Evolutionary conservation across 37 sponge, comb jelly and placozoan species (phyloP).

Genomic region (Chondrilla cf. caribensis): DNA sequence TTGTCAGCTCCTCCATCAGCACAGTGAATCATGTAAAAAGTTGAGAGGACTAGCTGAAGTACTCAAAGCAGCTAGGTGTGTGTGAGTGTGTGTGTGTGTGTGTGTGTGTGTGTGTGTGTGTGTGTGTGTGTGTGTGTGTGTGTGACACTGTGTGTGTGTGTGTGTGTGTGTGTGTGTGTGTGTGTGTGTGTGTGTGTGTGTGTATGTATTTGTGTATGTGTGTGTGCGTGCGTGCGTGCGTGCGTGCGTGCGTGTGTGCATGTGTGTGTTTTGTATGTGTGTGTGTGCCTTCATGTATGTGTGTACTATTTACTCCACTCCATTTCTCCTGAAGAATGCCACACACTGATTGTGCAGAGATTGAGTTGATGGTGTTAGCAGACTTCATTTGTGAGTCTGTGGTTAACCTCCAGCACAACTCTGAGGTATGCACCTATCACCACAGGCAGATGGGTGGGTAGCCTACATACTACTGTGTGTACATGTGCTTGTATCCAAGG

Average conservation of each 20-base stretch:
- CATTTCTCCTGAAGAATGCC: conserved; percentile 6
- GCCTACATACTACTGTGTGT: too few relatives aligned
- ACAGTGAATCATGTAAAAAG: conserved; percentile 11
- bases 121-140: too few relatives aligned
- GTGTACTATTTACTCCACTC: too few relatives aligned
- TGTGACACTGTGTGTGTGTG: too few relatives aligned
- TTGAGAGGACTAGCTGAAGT: conserved; percentile 9
- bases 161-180: neutral
- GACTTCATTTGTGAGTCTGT: conserved; percentile 15
- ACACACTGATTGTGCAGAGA: conserved; percentile 1
- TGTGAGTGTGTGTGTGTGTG: neutral
- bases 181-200: neutral
- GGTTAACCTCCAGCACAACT: neutral
- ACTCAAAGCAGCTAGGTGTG: conserved; percentile 1
- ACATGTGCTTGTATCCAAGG: neutral
- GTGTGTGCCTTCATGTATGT: neutral
- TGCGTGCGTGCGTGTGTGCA: neutral
- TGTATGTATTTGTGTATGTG: neutral
- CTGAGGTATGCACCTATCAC: conserved; percentile 1
- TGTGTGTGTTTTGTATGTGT: neutral
- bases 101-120: too few relatives aligned
- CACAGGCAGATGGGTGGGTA: too few relatives aligned
- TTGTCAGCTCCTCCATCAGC: conserved; percentile 5
- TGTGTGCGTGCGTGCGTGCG: neutral
- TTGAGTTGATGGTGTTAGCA: conserved; percentile 18